Evolutionary conservation across 2,888 invertebrate genomes (phyloP), one percentile per base, ranked within the genome.

Genomic region (Prosapia bicincta): DNA sequence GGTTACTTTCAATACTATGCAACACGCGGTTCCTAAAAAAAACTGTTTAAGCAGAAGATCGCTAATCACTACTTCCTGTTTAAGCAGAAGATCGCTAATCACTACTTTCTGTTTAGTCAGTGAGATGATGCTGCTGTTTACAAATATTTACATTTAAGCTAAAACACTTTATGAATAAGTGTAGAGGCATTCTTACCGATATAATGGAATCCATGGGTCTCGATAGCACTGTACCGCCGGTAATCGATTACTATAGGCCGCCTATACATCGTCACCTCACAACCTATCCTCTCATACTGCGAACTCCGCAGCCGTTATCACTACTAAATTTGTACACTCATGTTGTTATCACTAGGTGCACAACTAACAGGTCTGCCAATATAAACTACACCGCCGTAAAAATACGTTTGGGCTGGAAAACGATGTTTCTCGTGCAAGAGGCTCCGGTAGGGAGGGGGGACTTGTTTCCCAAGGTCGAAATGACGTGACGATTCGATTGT

Each of bases 221-320:
- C 43, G n/a, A 73, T 24, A 13, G 43, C 73, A 38, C 73, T 73
- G 66, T 73, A 73, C 43, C 73, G 73, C 68, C 73, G 68, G n/a
- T 73, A 73, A 69, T 73, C 73, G 9, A 73, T 73, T 43, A 73
- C 67, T 38, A 73, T 67, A 30, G 73, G 73, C 24, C 73, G 67
- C 32, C 73, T 67, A 28, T 73, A 73, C 73, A 73, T 73, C 25
- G 73, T 66, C 67, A 43, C 68, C 15, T 13, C 68, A 26, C 15
- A 3, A 28, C 30, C n/a, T 23, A 28, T 3, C 10, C 69, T 28
- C n/a, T 54, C 54, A 54, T 54, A 54, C 54, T 54, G 54, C 9
- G 54, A 6, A 5, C 3, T 20, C 20, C 20, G 5, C 30, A 30
- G 30, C 30, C 30, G 20, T 54, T 54, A 54, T 54, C 54, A 54